Conservation (phyloP, 1,140 invertebrate genomes). For the Cydia strobilella region DNA sequence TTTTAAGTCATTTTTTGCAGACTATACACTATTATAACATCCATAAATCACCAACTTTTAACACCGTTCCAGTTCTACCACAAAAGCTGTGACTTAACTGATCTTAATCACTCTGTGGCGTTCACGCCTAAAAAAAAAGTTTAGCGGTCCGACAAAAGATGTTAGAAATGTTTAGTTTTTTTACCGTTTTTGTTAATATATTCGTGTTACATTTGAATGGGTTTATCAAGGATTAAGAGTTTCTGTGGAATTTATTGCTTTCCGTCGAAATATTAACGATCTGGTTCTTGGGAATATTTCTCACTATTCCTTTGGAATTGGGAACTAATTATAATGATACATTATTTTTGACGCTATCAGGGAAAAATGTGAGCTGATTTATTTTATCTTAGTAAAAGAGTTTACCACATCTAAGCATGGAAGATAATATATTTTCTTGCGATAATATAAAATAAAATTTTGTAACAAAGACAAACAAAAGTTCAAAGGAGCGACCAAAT, state of each 20-base stretch:
- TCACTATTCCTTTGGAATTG: background rate
- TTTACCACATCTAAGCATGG: too few relatives aligned
- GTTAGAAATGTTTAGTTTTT: constrained; percentile 39
- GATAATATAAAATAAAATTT: background rate
- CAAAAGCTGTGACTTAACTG: background rate
- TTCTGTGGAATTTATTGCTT: constrained; percentile 24
- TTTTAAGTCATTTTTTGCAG: background rate
- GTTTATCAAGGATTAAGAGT: constrained; percentile 42
- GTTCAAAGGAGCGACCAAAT: too few relatives aligned
- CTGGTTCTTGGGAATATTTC: constrained; percentile 8
- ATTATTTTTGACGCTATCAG: constrained; percentile 3
- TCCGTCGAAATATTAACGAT: constrained; percentile 21
- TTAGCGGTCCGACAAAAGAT: constrained; percentile 41
- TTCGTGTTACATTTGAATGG: constrained; percentile 38
- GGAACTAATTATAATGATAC: background rate
- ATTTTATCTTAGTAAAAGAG: background rate
- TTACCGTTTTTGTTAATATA: constrained; percentile 39
- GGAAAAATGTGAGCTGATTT: background rate
- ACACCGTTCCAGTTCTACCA: background rate
- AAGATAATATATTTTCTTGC: too few relatives aligned
- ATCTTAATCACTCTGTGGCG: constrained; percentile 21
- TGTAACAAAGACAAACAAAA: background rate
- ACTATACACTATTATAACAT: background rate
- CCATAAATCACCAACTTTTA: background rate
- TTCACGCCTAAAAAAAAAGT: constrained; percentile 52